These are phyloP conservation scores for Prostheceraeus crozeri DNA, from an alignment of 2,888 invertebrate genomes.

Conservation along the genomic window DNA sequence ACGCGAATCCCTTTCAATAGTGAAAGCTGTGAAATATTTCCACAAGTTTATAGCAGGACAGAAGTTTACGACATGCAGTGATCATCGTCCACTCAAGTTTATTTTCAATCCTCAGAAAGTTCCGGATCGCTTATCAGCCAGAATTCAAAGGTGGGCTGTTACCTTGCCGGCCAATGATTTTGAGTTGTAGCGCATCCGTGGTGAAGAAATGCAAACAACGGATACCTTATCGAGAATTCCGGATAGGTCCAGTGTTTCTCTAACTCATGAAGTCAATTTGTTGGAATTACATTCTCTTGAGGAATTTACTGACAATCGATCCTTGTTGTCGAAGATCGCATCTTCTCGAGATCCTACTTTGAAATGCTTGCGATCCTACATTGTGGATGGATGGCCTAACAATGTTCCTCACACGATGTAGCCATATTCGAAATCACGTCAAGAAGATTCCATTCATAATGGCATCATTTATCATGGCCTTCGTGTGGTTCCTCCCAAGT, in stretches of 20 bases:
- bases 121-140: conserved; percentile 41
- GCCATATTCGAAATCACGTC: conserved; percentile 25
- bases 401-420: conserved; percentile 9
- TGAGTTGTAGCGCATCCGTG: conserved; percentile 43
- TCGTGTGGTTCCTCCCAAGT: too few species aligned
- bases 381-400: conserved; percentile 25
- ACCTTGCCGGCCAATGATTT: conserved; percentile 48
- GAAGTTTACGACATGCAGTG: conserved; percentile 50
- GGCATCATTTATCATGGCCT: too few species aligned
- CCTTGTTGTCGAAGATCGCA: conserved; percentile 4
- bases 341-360: background rate
- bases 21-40: conserved; percentile 52
- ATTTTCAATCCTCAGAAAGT: conserved; percentile 46
- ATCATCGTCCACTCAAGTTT: conserved; percentile 51
- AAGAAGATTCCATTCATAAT: too few species aligned
- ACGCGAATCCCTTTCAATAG: conserved; percentile 48
- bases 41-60: conserved; percentile 50
- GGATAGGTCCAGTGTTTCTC: background rate
- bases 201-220: conserved; percentile 44
- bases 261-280: background rate
- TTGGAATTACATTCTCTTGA: conserved; percentile 14
- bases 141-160: conserved; percentile 43
- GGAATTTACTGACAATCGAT: conserved; percentile 11
- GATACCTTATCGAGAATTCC: conserved; percentile 45
- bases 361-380: background rate